Percentiles rank a stretch among this genome's conserved stretches.
These are phyloP conservation scores for Caradrina kadenii DNA, from an alignment of 2,888 invertebrate species.

Conservation along the genomic window DNA sequence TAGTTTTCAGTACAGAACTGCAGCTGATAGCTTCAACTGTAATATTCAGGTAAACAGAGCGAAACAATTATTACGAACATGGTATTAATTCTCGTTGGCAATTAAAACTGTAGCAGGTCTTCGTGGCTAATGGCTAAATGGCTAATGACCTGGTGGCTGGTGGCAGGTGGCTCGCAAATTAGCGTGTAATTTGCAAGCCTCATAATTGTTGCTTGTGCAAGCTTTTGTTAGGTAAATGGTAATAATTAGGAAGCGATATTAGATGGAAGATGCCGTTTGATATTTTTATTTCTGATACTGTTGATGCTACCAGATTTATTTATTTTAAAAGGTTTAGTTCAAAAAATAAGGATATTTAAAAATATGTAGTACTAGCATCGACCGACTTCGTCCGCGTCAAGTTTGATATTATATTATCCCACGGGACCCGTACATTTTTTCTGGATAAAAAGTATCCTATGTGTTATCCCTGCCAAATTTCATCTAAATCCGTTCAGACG, in stretches of 20 bases:
- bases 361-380: no score
- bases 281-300: background rate
- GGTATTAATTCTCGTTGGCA: conserved; percentile 59
- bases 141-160: conserved; percentile 55
- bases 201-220: conserved; percentile 56
- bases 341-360: no score
- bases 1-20: conserved; percentile 24
- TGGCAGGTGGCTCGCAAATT: conserved; percentile 58
- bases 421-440: no score
- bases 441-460: no score
- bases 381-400: no score
- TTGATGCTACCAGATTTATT: no score
- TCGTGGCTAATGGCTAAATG: conserved; percentile 43
- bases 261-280: background rate
- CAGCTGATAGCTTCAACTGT: conserved; percentile 41
- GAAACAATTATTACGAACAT: conserved; percentile 60
- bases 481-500: no score
- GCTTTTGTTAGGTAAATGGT: conserved; percentile 33
- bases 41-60: conserved; percentile 53
- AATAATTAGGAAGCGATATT: conserved; percentile 26
- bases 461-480: no score
- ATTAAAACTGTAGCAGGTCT: conserved; percentile 61
- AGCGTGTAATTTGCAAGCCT: conserved; percentile 53
- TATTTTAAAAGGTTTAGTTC: no score
- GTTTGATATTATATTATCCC: no score